These are phyloP conservation scores for Luidia sarsii DNA, from an alignment of 53 echinoderm and acorn worm species.

Conservation along the genomic window DNA sequence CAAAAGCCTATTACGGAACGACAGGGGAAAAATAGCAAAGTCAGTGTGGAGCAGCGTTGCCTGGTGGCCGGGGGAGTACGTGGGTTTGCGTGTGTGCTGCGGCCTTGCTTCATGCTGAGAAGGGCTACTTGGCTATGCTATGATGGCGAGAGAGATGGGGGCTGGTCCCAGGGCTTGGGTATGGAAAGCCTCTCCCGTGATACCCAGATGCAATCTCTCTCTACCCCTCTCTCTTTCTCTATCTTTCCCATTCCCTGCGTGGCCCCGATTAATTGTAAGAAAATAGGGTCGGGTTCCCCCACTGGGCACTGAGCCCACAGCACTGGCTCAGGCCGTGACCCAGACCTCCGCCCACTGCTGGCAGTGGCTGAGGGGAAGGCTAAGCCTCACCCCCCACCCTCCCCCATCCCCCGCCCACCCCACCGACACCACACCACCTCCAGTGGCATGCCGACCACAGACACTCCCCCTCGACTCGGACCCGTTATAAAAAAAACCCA, in stretches of 20 bases:
- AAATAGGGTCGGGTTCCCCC: constrained; percentile 57
- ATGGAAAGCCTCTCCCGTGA: constrained; percentile 34
- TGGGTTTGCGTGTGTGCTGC: neutral
- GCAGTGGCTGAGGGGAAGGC: too few species aligned
- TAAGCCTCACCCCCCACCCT: neutral
- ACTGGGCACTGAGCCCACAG: constrained; percentile 19
- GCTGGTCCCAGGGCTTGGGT: constrained; percentile 23
- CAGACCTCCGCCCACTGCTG: too few species aligned
- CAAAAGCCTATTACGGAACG: constrained; percentile 34
- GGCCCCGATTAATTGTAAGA: constrained; percentile 57
- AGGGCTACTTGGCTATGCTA: neutral
- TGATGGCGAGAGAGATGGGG: too few species aligned
- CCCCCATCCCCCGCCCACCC: neutral
- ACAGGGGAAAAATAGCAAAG: constrained; percentile 33
- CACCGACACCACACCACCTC: neutral
- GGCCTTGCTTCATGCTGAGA: constrained; percentile 30
- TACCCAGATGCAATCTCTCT: constrained; percentile 24
- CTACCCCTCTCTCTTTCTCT: neutral
- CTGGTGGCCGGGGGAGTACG: neutral
- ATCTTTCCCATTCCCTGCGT: neutral
- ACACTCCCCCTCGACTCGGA: neutral
- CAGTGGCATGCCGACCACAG: neutral
- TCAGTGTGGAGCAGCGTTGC: constrained; percentile 12
- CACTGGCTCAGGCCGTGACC: too few species aligned
- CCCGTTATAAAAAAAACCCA: constrained; percentile 26